These are phyloP conservation scores for Hylaeus anthracinus DNA, from an alignment of 1,140 invertebrate genomes.

Conservation along the genomic window DNA sequence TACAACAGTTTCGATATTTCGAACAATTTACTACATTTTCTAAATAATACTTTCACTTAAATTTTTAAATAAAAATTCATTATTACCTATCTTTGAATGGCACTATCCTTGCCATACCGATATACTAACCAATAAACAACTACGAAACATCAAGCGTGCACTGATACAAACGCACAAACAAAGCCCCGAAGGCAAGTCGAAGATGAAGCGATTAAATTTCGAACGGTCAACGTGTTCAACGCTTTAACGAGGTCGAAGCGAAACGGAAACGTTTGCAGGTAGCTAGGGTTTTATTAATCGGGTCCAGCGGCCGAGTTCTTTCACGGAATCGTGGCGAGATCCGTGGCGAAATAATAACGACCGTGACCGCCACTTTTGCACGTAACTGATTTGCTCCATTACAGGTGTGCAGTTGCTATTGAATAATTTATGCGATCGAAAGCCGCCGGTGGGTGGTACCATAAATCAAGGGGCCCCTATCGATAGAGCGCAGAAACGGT, in stretches of 20 bases:
- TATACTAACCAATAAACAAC: background rate
- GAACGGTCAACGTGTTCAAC: background rate
- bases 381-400: slow-evolving; percentile 61
- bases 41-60: too few species aligned
- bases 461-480: slow-evolving; percentile 62
- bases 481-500: slow-evolving; percentile 55
- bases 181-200: slow-evolving; percentile 3
- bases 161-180: background rate
- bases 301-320: background rate
- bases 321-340: slow-evolving; percentile 17
- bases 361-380: slow-evolving; percentile 51
- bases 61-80: too few species aligned
- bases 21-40: too few species aligned
- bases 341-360: slow-evolving; percentile 48
- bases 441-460: slow-evolving; percentile 58
- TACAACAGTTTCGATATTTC: too few species aligned
- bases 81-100: background rate
- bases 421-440: slow-evolving; percentile 66
- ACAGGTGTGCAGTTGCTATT: slow-evolving; percentile 53
- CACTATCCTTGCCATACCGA: too few species aligned
- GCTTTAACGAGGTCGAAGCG: slow-evolving; percentile 18
- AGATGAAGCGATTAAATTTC: slow-evolving; percentile 43
- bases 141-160: background rate
- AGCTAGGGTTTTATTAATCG: slow-evolving; percentile 23
- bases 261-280: slow-evolving; percentile 12